These are phyloP conservation scores for Drosophila prosaltans DNA, from an alignment of 1,140 invertebrate species.

Conservation along the genomic window DNA sequence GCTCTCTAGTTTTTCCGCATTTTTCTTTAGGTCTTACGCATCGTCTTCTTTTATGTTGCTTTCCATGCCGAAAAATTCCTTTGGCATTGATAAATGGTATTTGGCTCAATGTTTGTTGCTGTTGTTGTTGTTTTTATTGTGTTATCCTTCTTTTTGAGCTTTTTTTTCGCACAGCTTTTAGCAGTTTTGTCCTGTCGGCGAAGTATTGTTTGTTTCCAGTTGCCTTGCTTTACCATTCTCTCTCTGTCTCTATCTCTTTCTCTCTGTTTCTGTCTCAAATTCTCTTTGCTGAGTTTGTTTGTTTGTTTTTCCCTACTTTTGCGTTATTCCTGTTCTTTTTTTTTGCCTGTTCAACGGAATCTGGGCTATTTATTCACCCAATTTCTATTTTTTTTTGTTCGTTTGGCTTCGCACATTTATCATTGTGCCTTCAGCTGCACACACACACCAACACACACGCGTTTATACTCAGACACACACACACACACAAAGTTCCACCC, in stretches of 20 bases:
- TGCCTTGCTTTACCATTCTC: conserved; percentile 63
- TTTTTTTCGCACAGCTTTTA: conserved; percentile 37
- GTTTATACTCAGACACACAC: conserved; percentile 12
- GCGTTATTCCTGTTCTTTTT: conserved; percentile 52
- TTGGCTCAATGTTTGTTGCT: conserved; percentile 67
- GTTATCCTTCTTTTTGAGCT: conserved; percentile 45
- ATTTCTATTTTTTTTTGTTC: conserved; percentile 72
- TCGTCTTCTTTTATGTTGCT: conserved; percentile 41
- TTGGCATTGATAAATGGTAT: conserved; percentile 75
- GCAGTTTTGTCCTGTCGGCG: conserved; percentile 67
- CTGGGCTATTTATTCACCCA: conserved; percentile 82
- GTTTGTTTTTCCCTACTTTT: conserved; percentile 1
- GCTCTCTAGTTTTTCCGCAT: not conserved
- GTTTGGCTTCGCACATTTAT: conserved; percentile 69
- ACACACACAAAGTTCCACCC: conserved; percentile 60
- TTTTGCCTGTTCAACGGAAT: conserved; percentile 77
- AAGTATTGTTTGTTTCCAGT: conserved; percentile 76
- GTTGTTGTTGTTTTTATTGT: conserved; percentile 48
- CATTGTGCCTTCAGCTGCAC: conserved; percentile 76
- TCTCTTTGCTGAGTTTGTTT: not conserved
- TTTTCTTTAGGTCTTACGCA: conserved; percentile 29
- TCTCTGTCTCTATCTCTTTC: conserved; percentile 12
- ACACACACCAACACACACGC: conserved; percentile 34
- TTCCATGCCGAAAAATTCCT: conserved; percentile 71
- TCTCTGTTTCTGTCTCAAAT: not conserved